These are phyloP conservation scores for Tragelaphus imberbis DNA, from an alignment of 2,113 vertebrate species.

Conservation along the genomic window DNA sequence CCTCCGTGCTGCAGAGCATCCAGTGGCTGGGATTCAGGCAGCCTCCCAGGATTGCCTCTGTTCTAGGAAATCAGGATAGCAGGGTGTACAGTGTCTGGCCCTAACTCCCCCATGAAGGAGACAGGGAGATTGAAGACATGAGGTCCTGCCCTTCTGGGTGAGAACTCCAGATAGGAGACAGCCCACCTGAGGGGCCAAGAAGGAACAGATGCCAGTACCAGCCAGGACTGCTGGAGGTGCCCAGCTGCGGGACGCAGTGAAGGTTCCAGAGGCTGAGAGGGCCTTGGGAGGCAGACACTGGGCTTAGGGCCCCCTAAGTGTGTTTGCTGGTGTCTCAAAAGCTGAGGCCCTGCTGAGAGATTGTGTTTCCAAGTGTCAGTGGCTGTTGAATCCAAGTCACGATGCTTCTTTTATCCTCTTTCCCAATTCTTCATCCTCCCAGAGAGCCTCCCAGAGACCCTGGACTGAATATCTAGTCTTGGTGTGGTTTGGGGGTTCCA, in stretches of 20 bases:
- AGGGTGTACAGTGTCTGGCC: not conserved
- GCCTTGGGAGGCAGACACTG: rapidly evolving
- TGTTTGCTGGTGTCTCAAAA: not conserved
- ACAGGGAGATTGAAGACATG: not conserved
- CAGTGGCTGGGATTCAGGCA: not conserved
- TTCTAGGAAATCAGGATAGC: not conserved
- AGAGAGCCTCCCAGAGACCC: not conserved
- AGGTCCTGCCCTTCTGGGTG: not conserved
- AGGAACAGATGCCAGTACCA: not conserved
- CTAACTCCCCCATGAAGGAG: not conserved
- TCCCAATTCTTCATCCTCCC: not conserved
- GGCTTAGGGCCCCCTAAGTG: not conserved
- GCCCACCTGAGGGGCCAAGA: not conserved
- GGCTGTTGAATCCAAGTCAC: not conserved
- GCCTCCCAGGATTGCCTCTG: not conserved
- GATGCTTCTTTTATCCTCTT: not conserved
- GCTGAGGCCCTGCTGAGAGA: not conserved
- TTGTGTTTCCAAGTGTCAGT: not conserved
- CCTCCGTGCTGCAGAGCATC: not conserved
- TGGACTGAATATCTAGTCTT: not conserved
- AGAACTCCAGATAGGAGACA: not conserved
- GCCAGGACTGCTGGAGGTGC: not conserved
- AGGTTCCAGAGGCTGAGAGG: not conserved
- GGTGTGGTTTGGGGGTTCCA: not conserved
- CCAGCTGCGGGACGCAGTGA: not conserved